These are phyloP conservation scores for Charaxes varanes DNA, from an alignment of 1,140 invertebrate genomes.

Conservation along the genomic window DNA sequence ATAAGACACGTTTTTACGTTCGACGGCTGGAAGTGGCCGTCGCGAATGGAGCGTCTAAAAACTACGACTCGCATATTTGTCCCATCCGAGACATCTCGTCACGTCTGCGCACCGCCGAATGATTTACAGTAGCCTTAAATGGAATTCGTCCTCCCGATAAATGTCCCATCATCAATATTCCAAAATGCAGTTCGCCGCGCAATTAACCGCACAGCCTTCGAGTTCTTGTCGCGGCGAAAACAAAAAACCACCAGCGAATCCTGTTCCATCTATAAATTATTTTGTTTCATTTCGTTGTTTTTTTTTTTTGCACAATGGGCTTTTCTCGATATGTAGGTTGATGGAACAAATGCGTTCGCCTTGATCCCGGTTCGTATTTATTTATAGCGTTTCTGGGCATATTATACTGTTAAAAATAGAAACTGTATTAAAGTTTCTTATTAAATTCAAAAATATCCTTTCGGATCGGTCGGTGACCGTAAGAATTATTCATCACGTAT, in stretches of 20 bases:
- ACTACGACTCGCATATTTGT: constrained; percentile 63
- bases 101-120: constrained; percentile 58
- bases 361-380: too few relatives aligned
- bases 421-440: too few relatives aligned
- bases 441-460: too few relatives aligned
- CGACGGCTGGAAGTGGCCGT: constrained; percentile 24
- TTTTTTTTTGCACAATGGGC: too few relatives aligned
- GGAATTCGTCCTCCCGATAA: constrained; percentile 65
- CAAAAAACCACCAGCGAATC: constrained; percentile 57
- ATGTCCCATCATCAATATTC: constrained; percentile 72
- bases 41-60: constrained; percentile 60
- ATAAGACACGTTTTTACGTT: constrained; percentile 15
- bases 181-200: constrained; percentile 65
- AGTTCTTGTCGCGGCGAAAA: constrained; percentile 50
- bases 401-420: too few relatives aligned
- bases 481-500: too few relatives aligned
- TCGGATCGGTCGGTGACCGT: too few relatives aligned
- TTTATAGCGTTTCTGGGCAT: too few relatives aligned
- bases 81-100: constrained; percentile 60
- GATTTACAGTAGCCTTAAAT: constrained; percentile 68
- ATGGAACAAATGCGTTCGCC: constrained; percentile 18
- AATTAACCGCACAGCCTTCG: constrained; percentile 68
- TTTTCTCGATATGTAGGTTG: constrained; percentile 19
- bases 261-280: constrained; percentile 36
- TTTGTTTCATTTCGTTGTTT: constrained; percentile 12